phyloP scores from a whole-genome alignment of 2,113 vertebrate genomes.

The Oncorhynchus kisutch region DNA sequence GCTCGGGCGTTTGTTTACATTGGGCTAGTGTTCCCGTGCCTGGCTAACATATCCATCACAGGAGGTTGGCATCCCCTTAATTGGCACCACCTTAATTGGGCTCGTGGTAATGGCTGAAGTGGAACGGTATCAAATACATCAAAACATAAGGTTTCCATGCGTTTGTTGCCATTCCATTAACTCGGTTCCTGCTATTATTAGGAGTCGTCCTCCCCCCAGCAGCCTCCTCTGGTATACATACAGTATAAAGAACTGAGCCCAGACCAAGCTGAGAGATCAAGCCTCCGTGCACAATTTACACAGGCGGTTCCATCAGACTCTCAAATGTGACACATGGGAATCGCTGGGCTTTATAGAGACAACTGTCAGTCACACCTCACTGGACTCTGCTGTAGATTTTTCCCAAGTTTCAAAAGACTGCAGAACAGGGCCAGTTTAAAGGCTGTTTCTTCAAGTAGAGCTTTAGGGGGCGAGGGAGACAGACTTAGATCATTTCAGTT shows the following conservation, averaged over 20 bases:
- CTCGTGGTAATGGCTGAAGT: too few species aligned
- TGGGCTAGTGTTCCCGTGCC: background rate
- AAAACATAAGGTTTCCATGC: too few species aligned
- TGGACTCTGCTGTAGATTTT: slow-evolving; percentile 33
- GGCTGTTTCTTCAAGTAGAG: slow-evolving; percentile 31
- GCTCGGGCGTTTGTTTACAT: background rate
- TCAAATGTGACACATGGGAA: slow-evolving; percentile 47
- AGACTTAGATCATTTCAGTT: background rate
- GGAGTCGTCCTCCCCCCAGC: too few species aligned
- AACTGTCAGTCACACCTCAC: slow-evolving; percentile 50
- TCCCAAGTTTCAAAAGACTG: slow-evolving; percentile 23
- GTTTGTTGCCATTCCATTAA: too few species aligned
- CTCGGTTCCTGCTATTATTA: too few species aligned
- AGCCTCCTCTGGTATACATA: background rate
- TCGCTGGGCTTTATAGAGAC: slow-evolving; percentile 33
- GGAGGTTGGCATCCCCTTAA: too few species aligned
- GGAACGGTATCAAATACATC: too few species aligned
- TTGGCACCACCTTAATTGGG: too few species aligned
- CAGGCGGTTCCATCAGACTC: slow-evolving; percentile 26
- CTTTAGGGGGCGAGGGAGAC: background rate
- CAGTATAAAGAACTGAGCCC: background rate
- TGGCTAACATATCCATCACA: background rate
- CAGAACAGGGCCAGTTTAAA: background rate
- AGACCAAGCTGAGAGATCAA: background rate
- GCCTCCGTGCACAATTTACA: background rate